Conservation (phyloP, 1,140 invertebrate genomes). For the Drosophila parabipectinata region DNA sequence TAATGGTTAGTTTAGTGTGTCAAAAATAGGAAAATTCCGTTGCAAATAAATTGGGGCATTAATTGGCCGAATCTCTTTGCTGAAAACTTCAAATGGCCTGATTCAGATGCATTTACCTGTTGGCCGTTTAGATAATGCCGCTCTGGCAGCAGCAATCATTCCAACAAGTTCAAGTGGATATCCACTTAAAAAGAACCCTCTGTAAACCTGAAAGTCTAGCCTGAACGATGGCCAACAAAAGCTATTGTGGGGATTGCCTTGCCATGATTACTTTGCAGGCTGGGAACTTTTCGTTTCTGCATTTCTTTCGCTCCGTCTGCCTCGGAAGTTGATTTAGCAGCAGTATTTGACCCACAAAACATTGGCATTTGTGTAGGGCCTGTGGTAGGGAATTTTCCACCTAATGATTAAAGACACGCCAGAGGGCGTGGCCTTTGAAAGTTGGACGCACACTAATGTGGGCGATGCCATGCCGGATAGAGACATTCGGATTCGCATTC, state of each 20-base stretch:
- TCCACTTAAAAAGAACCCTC: slow-evolving; percentile 10
- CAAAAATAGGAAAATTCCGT: background rate
- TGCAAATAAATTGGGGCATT: background rate
- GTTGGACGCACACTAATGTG: slow-evolving; percentile 21
- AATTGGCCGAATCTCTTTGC: background rate
- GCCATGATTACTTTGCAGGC: slow-evolving; percentile 47
- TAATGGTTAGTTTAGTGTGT: background rate
- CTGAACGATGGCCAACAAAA: slow-evolving; percentile 36
- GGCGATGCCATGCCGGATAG: slow-evolving; percentile 38
- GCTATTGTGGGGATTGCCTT: slow-evolving; percentile 36
- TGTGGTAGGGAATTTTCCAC: slow-evolving; percentile 14
- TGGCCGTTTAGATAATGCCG: slow-evolving; percentile 26
- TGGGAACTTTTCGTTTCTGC: slow-evolving; percentile 37
- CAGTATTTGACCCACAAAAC: slow-evolving; percentile 45
- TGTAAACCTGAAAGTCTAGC: slow-evolving; percentile 27
- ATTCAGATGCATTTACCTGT: slow-evolving; percentile 18
- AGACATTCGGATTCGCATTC: slow-evolving; percentile 17
- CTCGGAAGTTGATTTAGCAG: slow-evolving; percentile 43
- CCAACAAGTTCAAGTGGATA: slow-evolving; percentile 31
- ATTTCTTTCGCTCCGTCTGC: slow-evolving; percentile 38
- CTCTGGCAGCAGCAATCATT: slow-evolving; percentile 11
- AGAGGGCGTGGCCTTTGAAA: slow-evolving; percentile 35
- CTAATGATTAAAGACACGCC: slow-evolving; percentile 58
- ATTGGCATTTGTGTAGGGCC: slow-evolving; percentile 19
- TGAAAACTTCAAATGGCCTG: background rate